A percentile compares a stretch with the other conserved stretches of the same genome.
These are phyloP conservation scores for Azemiops feae DNA, from an alignment of 2,113 vertebrate species.

Conservation along the genomic window DNA sequence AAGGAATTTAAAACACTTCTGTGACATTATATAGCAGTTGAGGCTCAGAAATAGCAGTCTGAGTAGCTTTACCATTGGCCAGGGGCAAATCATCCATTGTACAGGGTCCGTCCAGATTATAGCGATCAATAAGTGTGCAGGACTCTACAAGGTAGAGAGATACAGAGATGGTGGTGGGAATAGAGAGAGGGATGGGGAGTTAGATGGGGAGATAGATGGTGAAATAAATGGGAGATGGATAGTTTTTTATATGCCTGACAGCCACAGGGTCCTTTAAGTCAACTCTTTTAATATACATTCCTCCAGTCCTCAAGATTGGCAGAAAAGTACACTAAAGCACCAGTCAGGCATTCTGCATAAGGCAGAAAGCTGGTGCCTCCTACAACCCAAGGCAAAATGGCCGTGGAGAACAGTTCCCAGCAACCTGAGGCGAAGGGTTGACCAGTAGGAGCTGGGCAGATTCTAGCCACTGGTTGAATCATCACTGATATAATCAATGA, in stretches of 20 bases:
- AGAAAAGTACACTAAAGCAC: not conserved
- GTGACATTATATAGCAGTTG: too few relatives aligned
- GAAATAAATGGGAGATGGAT: not conserved
- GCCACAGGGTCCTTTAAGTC: not conserved
- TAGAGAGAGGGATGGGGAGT: too few relatives aligned
- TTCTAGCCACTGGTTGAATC: not conserved
- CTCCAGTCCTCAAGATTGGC: not conserved
- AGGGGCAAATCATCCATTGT: too few relatives aligned
- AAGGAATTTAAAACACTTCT: too few relatives aligned
- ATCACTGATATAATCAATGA: not conserved
- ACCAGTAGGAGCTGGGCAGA: not conserved
- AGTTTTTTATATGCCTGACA: not conserved
- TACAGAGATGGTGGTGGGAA: too few relatives aligned
- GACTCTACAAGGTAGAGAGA: too few relatives aligned
- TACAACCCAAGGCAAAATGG: not conserved
- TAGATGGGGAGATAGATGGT: not conserved
- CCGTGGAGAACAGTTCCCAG: not conserved
- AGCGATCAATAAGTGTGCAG: too few relatives aligned
- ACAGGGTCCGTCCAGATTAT: too few relatives aligned
- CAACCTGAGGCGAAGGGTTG: not conserved
- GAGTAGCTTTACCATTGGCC: too few relatives aligned
- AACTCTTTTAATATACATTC: not conserved
- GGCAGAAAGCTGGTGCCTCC: not conserved
- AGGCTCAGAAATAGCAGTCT: too few relatives aligned
- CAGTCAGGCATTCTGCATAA: not conserved